These are phyloP conservation scores for Drosophila varians DNA, from an alignment of 1,140 invertebrate genomes.

Conservation along the genomic window DNA sequence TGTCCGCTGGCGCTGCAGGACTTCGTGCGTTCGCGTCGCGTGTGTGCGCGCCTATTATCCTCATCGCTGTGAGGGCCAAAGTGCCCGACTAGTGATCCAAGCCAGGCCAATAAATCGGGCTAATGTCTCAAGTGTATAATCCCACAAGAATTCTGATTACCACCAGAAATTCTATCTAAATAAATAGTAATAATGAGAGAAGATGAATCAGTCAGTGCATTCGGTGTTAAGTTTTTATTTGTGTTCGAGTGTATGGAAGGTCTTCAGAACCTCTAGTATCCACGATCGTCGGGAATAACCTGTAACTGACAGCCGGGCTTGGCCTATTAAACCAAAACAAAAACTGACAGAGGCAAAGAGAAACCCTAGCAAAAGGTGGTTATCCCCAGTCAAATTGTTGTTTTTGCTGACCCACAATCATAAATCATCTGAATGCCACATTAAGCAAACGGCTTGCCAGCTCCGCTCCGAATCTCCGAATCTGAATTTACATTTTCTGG, in stretches of 20 bases:
- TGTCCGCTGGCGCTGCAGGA: slow-evolving; percentile 76
- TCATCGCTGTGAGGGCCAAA: slow-evolving; percentile 52
- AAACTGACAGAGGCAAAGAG: slow-evolving; percentile 3
- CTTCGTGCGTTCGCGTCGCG: slow-evolving; percentile 79
- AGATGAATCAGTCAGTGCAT: slow-evolving; percentile 46
- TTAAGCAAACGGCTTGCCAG: slow-evolving; percentile 15
- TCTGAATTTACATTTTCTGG: slow-evolving; percentile 39
- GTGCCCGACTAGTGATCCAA: slow-evolving; percentile 22
- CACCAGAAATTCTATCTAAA: background rate
- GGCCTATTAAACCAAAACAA: background rate
- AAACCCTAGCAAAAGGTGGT: slow-evolving; percentile 49
- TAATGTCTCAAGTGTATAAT: slow-evolving; percentile 35
- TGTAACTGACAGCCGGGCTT: slow-evolving; percentile 8
- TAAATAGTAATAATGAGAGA: slow-evolving; percentile 11
- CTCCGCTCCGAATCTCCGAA: background rate
- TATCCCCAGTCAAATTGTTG: slow-evolving; percentile 8
- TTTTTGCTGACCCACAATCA: slow-evolving; percentile 27
- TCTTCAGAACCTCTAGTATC: slow-evolving; percentile 3
- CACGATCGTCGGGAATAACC: slow-evolving; percentile 24
- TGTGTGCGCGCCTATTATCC: slow-evolving; percentile 68
- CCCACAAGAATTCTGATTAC: slow-evolving; percentile 14
- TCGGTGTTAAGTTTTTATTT: slow-evolving; percentile 43
- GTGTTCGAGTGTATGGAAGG: slow-evolving; percentile 35
- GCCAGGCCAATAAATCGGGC: slow-evolving; percentile 31
- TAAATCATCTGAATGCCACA: slow-evolving; percentile 33